Conservation (phyloP, 23 tunicate species). For the Styela plicata region DNA sequence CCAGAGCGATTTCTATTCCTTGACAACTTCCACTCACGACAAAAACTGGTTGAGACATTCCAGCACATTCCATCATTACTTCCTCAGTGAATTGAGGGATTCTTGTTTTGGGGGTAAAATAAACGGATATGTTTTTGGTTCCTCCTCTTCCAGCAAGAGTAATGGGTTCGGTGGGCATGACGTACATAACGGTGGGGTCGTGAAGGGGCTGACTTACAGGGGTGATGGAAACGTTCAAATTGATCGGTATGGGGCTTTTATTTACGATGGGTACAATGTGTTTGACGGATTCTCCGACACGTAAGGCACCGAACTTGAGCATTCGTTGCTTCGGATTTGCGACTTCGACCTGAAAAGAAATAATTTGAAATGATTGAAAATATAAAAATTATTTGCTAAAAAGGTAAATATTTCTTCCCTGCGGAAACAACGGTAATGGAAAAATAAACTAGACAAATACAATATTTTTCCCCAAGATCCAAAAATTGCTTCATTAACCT, state of each 20-base stretch:
- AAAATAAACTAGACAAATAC: too few species aligned
- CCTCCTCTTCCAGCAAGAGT: constrained; percentile 66
- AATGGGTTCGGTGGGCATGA: constrained; percentile 66
- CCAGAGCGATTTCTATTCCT: constrained; percentile 79
- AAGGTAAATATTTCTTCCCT: too few species aligned
- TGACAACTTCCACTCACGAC: constrained; percentile 94
- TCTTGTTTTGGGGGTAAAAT: constrained; percentile 79
- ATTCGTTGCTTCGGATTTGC: constrained; percentile 61
- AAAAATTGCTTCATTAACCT: too few species aligned
- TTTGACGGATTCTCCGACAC: constrained; percentile 77
- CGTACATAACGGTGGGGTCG: constrained; percentile 47
- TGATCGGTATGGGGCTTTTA: constrained; percentile 67
- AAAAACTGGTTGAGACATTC: constrained; percentile 88
- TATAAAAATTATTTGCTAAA: too few species aligned
- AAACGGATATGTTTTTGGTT: constrained; percentile 51
- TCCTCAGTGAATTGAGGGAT: constrained; percentile 83
- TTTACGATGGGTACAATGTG: constrained; percentile 86
- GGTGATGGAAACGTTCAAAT: constrained; percentile 59
- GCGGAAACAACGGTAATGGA: too few species aligned
- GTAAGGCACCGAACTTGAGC: constrained; percentile 73
- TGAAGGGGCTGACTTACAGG: constrained; percentile 69
- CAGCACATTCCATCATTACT: constrained; percentile 98
- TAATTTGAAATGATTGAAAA: not conserved
- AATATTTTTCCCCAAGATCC: too few species aligned
- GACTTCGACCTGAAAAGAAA: constrained; percentile 63